Evolutionary conservation across 2,113 vertebrate species (phyloP).

Genomic region (Gallinago jamesoni): DNA sequence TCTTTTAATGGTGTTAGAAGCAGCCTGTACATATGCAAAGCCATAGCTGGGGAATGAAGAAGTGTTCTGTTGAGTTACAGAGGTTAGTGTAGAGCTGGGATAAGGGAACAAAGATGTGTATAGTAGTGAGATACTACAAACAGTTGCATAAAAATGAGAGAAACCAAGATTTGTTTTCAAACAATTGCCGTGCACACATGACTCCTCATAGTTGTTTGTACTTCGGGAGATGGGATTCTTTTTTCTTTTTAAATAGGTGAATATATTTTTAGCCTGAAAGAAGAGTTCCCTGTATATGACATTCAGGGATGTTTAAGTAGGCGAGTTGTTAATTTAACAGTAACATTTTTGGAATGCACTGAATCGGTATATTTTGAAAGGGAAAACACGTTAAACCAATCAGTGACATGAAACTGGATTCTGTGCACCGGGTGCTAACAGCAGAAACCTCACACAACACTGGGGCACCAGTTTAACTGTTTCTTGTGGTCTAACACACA

Average conservation of each 20-base stretch:
- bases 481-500: slow-evolving; percentile 50
- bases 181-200: background rate
- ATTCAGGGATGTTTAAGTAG: background rate
- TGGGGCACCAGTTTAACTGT: slow-evolving; percentile 21
- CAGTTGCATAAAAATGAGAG: background rate
- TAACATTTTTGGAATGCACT: background rate
- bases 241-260: background rate
- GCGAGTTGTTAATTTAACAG: background rate
- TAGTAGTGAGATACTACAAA: background rate
- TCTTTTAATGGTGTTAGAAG: background rate
- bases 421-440: background rate
- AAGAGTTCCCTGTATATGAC: background rate
- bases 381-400: background rate
- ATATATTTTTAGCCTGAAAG: background rate
- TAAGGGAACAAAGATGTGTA: background rate
- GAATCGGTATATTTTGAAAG: slow-evolving; percentile 16
- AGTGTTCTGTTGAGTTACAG: background rate
- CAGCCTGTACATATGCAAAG: background rate
- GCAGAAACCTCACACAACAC: slow-evolving; percentile 22
- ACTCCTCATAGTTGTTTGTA: background rate
- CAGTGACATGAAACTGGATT: slow-evolving; percentile 26
- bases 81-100: background rate
- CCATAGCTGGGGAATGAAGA: background rate
- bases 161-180: background rate
- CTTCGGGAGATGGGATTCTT: background rate